Conservation (phyloP, 2,888 invertebrate species). For the Epiblema foenella region DNA sequence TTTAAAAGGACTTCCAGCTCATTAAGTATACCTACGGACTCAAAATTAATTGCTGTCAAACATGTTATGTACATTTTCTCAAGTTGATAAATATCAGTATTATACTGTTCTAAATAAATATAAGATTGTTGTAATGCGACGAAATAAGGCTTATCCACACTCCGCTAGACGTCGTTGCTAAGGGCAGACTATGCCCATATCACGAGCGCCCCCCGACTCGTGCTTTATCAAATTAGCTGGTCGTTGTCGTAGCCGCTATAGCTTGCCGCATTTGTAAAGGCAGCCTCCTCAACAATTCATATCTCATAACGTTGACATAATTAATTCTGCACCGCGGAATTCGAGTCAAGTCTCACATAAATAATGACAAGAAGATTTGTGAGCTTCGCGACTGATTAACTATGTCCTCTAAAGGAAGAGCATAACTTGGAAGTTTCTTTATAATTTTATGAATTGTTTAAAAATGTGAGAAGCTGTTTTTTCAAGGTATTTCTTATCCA, state of each 20-base stretch:
- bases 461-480: background rate
- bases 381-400: constrained; percentile 13
- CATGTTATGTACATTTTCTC: too few species aligned
- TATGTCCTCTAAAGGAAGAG: constrained; percentile 13
- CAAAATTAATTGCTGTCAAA: too few species aligned
- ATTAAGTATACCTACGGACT: too few species aligned
- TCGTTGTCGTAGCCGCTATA: constrained; percentile 48
- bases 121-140: too few species aligned
- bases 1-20: too few species aligned
- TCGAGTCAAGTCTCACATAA: constrained; percentile 25
- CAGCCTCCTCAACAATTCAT: constrained; percentile 47
- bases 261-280: constrained; percentile 48
- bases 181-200: constrained; percentile 46
- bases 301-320: constrained; percentile 49
- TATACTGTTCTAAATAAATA: too few species aligned
- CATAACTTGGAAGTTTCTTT: background rate
- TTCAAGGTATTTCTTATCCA: background rate
- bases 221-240: constrained; percentile 56
- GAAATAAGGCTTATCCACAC: constrained; percentile 42
- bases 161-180: constrained; percentile 39
- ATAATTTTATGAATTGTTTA: background rate
- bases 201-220: constrained; percentile 47
- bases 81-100: too few species aligned
- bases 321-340: constrained; percentile 45
- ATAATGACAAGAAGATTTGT: constrained; percentile 31